Evolutionary conservation across 2,888 invertebrate species (phyloP), one percentile per base, ranked within the genome.

Genomic region (Lutraria lutraria): DNA sequence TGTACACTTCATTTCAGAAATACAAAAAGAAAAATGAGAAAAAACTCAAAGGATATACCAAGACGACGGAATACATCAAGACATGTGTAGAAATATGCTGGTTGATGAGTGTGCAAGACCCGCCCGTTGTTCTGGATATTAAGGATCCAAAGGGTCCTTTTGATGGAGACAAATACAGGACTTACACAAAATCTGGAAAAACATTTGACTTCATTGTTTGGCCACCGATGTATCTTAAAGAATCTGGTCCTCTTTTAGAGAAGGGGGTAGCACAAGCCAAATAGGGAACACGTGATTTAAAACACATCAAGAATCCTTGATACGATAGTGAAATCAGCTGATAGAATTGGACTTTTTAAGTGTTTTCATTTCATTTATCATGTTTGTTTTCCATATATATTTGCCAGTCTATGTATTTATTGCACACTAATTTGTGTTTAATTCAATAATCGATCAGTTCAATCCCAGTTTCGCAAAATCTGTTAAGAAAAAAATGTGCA

Each of bases 91-190:
- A 81, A 21, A 25, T 91, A 0, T 91, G 90, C 56, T 92, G 91
- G 92, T 90, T 90, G 52, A 92, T 92, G 92, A 88, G 86, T 31
- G 84, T 89, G 2, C 92, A 91, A 52, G 90, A 90, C 43, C 92
- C 92, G 25, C 89, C 89, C 6, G 91, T 92, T n/a, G 82, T 86
- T 13, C 52, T 92, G 3, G 89, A 89, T 54, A 63, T 63, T 0
- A 16, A 31, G 15, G 25, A 85, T 4, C 54, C 85, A 12, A 83
- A 81, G 31, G 88, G 88, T 12, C 21, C 54, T 31, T 92, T 92
- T 68, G 86, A 92, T 79, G 81, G 53, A 4, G 91, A 92, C 53
- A 68, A 29, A 56, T 92, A 83, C 52, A 86, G 85, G 83, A 81
- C 83, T 3, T 92, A 90, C 76, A 89, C 89, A n/a, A 92, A 88